Conservation (phyloP, 2,113 vertebrate species). For the Chloropsis hardwickii region DNA sequence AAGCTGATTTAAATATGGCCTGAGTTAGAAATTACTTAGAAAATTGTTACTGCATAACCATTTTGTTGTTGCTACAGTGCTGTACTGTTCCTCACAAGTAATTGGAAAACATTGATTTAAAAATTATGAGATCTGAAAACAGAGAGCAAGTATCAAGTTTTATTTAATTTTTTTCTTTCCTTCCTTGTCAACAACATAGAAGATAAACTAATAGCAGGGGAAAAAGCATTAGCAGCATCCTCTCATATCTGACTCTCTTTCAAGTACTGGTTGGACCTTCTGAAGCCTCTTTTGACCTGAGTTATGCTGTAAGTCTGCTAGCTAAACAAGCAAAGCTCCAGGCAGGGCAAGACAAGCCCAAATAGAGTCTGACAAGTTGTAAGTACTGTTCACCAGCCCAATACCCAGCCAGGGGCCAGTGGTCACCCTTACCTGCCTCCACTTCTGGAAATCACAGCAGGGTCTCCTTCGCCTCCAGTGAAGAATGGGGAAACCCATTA, state of each 20-base stretch:
- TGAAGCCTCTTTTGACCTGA: neutral
- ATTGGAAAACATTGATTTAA: neutral
- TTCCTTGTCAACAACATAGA: neutral
- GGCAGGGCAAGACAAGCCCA: neutral
- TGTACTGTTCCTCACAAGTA: neutral
- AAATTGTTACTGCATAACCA: neutral
- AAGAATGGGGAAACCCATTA: neutral
- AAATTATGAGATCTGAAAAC: neutral
- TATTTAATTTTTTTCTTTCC: neutral
- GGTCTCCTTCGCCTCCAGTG: neutral
- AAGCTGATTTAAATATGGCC: neutral
- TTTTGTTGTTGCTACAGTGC: neutral
- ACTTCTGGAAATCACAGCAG: neutral
- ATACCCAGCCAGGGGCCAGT: accelerated
- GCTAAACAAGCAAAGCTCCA: neutral
- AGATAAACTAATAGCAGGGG: neutral
- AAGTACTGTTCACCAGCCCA: neutral
- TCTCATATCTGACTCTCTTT: neutral
- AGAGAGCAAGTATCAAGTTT: neutral
- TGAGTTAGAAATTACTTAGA: neutral
- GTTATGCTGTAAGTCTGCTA: neutral
- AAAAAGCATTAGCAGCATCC: neutral
- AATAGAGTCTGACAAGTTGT: neutral
- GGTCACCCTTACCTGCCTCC: neutral
- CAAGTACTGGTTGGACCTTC: neutral